Conservation (phyloP, 2,797 vertebrate genomes). For the Nyctibius grandis region DNA sequence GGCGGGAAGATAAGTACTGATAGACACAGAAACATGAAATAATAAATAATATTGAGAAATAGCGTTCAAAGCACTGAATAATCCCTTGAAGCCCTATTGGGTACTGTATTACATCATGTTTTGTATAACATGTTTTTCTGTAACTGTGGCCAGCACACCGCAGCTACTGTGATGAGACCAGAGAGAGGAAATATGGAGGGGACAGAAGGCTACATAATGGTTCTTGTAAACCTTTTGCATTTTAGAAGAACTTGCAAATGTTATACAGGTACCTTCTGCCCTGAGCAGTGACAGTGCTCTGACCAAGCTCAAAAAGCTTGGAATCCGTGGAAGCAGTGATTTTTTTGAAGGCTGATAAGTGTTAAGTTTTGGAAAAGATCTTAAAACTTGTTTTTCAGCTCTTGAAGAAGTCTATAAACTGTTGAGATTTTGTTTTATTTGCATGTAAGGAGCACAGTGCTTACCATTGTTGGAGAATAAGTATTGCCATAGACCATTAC, state of each 20-base stretch:
- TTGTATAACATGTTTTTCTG: background rate
- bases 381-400: background rate
- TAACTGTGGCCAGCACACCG: background rate
- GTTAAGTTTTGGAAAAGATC: background rate
- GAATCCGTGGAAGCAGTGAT: background rate
- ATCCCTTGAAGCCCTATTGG: background rate
- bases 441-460: background rate
- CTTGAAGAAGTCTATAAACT: background rate
- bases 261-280: background rate
- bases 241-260: background rate
- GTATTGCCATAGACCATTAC: background rate
- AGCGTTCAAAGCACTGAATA: background rate
- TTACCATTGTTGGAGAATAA: background rate
- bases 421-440: background rate
- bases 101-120: background rate
- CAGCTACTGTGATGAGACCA: background rate
- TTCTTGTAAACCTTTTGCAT: background rate
- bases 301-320: background rate
- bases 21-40: background rate
- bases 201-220: background rate
- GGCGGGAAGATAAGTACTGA: background rate
- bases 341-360: background rate
- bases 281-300: background rate
- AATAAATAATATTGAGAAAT: background rate
- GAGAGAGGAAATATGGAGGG: background rate